Evolutionary conservation across 2,113 vertebrate species (phyloP).

Genomic region (Nycticryphes semicollaris): DNA sequence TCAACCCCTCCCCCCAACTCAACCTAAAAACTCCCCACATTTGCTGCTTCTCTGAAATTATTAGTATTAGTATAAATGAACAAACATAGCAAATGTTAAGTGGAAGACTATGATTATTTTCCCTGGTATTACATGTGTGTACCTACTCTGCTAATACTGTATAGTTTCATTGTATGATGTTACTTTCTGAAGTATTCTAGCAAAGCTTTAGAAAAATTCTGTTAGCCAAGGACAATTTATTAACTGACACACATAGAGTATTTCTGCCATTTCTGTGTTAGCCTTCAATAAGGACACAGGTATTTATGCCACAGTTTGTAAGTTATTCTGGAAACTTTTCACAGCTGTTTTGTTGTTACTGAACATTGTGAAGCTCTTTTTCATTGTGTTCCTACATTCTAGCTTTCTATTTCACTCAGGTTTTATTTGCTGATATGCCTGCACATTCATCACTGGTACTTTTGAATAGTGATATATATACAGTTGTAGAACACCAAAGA

Average conservation of each 20-base stretch:
- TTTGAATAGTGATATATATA: background rate
- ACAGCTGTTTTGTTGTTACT: background rate
- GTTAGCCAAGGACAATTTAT: background rate
- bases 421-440: background rate
- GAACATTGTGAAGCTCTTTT: background rate
- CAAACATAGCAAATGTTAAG: background rate
- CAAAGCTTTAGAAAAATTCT: background rate
- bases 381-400: background rate
- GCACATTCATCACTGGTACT: background rate
- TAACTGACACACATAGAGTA: background rate
- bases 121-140: background rate
- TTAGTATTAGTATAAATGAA: background rate
- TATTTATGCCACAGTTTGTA: background rate
- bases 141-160: background rate
- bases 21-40: fast-evolving
- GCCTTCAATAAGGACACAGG: background rate
- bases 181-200: background rate
- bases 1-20: background rate
- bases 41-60: background rate
- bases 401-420: background rate
- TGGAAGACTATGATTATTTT: background rate
- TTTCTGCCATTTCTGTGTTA: background rate
- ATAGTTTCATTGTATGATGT: background rate
- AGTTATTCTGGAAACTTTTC: background rate
- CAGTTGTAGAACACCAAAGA: background rate